Evolutionary conservation across 2,113 vertebrate species (phyloP), one percentile per base, ranked within the genome.

Genomic region (Lates calcarifer): DNA sequence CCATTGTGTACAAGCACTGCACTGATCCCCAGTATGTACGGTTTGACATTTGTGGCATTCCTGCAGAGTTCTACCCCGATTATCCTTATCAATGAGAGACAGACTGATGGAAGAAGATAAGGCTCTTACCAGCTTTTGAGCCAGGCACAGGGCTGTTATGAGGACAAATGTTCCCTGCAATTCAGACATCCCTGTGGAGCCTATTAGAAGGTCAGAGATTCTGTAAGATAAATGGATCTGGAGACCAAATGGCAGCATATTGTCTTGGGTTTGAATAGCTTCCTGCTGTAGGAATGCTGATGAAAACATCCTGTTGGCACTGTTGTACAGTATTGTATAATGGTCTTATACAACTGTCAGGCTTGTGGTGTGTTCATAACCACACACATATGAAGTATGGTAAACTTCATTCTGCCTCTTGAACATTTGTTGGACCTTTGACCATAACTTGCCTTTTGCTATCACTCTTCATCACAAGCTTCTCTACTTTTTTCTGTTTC

Each of bases 81-180:
- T 88, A 79, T 82, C 47, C 87, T 91, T 92, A 91, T 93, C 87
- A 81, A 57, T 66, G 83, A 79, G 79, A 90, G 87, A 82, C 92
- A 86, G 90, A 60, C 90, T 68, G 85, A 92, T 89, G 82, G 45
- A 67, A 45, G 57, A 22, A 28, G 86, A 92, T 91, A 85, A 83
- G 57, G 57, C 81, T 65, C 51, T 72, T 26, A 80, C 51, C 84
- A 64, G 81, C 79, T 78, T 88, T 78, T 65, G 73, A 88, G 67
- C 63, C 47, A 57, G 83, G 66, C 82, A 69, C 56, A 43, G 41
- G 70, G 79, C 61, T 29, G 37, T 55, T 84, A 51, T 2, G 60
- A 84, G 75, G 74, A 83, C 45, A 82, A 88, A 72, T 64, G 78
- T 35, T 66, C 35, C 65, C 35, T 13, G 6, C 76, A 28, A 39